Percentiles rank a stretch among this genome's conserved stretches.
Conservation (phyloP, 1,140 invertebrate species). For the Leptinotarsa undecemlineata region DNA sequence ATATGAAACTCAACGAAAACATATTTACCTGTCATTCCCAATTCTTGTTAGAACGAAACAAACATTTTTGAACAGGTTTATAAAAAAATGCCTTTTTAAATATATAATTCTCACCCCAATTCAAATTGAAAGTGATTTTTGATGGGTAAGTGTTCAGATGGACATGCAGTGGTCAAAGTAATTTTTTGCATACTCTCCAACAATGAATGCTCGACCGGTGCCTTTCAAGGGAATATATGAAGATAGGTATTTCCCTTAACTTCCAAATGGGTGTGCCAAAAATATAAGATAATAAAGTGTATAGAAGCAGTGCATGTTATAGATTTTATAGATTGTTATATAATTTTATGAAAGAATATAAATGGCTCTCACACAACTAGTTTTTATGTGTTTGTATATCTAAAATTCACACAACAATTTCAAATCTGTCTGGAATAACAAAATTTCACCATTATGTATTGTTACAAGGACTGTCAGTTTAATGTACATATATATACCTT, state of each 20-base stretch:
- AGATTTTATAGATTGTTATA: slow-evolving; percentile 55
- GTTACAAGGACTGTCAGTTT: slow-evolving; percentile 45
- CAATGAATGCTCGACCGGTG: slow-evolving; percentile 37
- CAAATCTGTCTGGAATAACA: slow-evolving; percentile 29
- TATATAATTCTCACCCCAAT: too few species aligned
- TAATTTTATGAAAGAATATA: slow-evolving; percentile 43
- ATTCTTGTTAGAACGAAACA: too few species aligned
- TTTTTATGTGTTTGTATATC: slow-evolving; percentile 31
- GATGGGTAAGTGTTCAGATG: too few species aligned
- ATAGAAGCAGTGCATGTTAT: slow-evolving; percentile 51
- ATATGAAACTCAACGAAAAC: too few species aligned
- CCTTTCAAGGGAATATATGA: slow-evolving; percentile 41
- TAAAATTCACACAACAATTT: slow-evolving; percentile 12
- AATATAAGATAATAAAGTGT: slow-evolving; percentile 43
- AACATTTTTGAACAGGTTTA: too few species aligned
- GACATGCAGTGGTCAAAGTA: not conserved
- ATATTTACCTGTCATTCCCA: too few species aligned
- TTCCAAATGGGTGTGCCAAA: slow-evolving; percentile 50
- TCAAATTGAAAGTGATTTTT: too few species aligned
- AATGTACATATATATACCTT: slow-evolving; percentile 45
- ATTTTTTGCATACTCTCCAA: not conserved
- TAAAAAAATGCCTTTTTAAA: too few species aligned
- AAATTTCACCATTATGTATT: slow-evolving; percentile 37
- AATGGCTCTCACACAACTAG: slow-evolving; percentile 37
- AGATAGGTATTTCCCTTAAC: slow-evolving; percentile 36